Evolutionary conservation across 2,888 invertebrate genomes (phyloP).

Genomic region (Cheilosia scutellata): DNA sequence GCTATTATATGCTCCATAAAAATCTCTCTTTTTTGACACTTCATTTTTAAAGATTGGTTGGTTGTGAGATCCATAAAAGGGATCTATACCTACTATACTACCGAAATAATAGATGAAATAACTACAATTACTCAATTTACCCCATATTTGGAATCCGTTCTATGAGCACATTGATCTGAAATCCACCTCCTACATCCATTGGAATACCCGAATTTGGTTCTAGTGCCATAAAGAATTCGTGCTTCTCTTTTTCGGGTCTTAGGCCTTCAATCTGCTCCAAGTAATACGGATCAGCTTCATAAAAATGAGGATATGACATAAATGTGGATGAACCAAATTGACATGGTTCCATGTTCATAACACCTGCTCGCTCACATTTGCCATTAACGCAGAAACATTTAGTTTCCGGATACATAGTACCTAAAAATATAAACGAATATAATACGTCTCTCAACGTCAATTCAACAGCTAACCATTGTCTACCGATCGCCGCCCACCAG

Average conservation of each 20-base stretch:
- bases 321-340: constrained; percentile 91
- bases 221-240: constrained; percentile 90
- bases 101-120: no score
- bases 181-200: constrained; percentile 89
- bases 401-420: constrained; percentile 86
- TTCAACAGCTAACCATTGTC: constrained; percentile 86
- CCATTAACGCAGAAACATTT: constrained; percentile 89
- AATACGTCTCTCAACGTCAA: neutral
- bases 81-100: no score
- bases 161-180: constrained; percentile 91
- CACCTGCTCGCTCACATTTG: constrained; percentile 89
- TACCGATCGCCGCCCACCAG: constrained; percentile 87
- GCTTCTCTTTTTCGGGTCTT: constrained; percentile 88
- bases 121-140: constrained; percentile 85
- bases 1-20: no score
- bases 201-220: constrained; percentile 92
- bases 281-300: constrained; percentile 89
- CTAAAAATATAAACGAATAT: constrained; percentile 83
- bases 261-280: constrained; percentile 88
- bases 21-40: no score
- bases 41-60: no score
- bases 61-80: no score
- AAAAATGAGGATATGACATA: constrained; percentile 93
- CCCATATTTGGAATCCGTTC: constrained; percentile 86
- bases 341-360: constrained; percentile 90